Evolutionary conservation across 2,113 vertebrate genomes (phyloP), one percentile per base, ranked within the genome.

Genomic region (Tragulus kanchil): DNA sequence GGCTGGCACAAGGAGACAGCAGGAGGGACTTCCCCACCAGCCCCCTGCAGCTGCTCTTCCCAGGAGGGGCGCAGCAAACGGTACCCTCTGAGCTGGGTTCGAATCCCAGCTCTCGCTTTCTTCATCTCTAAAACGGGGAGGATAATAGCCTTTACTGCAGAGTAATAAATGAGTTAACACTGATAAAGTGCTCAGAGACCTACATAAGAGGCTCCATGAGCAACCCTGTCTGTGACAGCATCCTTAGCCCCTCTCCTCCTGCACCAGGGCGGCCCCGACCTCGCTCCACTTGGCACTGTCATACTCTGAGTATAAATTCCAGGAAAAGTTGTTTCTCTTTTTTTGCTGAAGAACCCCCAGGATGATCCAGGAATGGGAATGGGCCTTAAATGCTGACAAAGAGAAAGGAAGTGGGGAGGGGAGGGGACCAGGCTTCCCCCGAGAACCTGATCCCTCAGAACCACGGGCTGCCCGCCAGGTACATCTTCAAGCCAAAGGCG

Each of bases 371-470:
- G 97, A 98, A 95, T 90, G 81, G 65, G 86, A 85, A 94, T 19
- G 64, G 81, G 93, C 69, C 77, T 58, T 58, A 90, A 94, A 89
- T 69, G 97, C 97, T 97, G 93, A 97, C 83, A 36, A 26, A 23
- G 50, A 92, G 95, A 97, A 93, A 97, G 89, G 93, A 94, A 96
- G 69, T 78, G 13, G 45, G 79, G 67, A 7, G 3, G 21, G 94
- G 58, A 79, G 71, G 86, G 82, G 85, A 71, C 77, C 79, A 14
- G 62, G 69, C 61, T 83, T 85, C 75, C 95, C 92, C 81, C 0
- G n/a, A 78, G 95, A 98, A 97, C 52, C 83, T 89, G 91, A 98
- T 97, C 85, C 93, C 95, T 90, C 89, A 94, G 94, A 89, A 91
- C 1, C 0, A 16, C 9, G 83, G 98, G 96, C 94, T 19, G 84